Evolutionary conservation across 2,888 invertebrate species (phyloP).

Genomic region (Harpalus rubripes): DNA sequence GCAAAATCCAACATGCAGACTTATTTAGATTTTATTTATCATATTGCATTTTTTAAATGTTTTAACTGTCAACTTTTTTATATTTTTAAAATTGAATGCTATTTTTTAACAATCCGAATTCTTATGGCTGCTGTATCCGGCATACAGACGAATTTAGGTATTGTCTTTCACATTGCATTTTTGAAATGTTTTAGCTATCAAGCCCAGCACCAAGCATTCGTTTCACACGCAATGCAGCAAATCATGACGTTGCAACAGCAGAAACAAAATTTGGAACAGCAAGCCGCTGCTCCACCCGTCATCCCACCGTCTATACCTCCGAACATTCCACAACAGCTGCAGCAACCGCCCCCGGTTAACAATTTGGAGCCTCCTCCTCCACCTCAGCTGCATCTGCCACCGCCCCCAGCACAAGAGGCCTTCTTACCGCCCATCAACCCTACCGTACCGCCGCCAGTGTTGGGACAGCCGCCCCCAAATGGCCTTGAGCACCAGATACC

Average conservation of each 20-base stretch:
- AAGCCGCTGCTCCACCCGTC: slow-evolving; percentile 76
- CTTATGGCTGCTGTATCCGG: no score
- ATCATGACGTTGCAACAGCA: slow-evolving; percentile 91
- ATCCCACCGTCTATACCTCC: slow-evolving; percentile 72
- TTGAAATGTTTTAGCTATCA: slow-evolving; percentile 82
- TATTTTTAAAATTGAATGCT: no score
- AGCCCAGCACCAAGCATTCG: slow-evolving; percentile 97
- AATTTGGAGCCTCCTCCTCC: slow-evolving; percentile 58
- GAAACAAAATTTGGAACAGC: slow-evolving; percentile 83
- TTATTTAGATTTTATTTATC: no score
- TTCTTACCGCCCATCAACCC: slow-evolving; percentile 74
- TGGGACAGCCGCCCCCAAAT: slow-evolving; percentile 73
- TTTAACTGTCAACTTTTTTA: no score
- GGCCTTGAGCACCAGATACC: slow-evolving; percentile 71
- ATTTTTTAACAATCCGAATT: no score
- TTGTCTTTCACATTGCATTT: background rate
- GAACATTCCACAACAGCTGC: slow-evolving; percentile 71
- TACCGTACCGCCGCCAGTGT: slow-evolving; percentile 74
- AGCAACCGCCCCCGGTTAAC: slow-evolving; percentile 70
- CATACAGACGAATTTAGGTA: no score
- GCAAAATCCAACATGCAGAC: no score
- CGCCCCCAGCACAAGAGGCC: slow-evolving; percentile 63
- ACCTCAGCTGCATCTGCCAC: slow-evolving; percentile 23
- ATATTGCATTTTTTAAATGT: no score
- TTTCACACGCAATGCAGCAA: slow-evolving; percentile 93